Conservation (phyloP, 2,888 invertebrate genomes). For the Temnothorax rugatulus region DNA sequence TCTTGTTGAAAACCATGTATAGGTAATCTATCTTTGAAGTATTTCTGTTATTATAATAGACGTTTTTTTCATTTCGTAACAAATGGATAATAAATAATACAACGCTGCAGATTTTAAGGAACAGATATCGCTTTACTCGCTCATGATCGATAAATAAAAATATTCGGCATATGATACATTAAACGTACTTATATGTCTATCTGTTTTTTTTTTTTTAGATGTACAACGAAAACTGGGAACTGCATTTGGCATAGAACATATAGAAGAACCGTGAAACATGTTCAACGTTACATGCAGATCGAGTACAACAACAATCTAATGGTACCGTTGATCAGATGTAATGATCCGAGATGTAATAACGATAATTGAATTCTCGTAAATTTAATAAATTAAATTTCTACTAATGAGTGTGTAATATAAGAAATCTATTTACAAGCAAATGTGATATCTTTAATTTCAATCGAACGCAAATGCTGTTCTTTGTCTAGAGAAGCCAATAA, state of each 20-base stretch:
- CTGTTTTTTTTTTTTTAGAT: constrained; percentile 86
- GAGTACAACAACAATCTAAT: constrained; percentile 86
- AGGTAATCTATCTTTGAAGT: constrained; percentile 72
- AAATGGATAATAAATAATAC: constrained; percentile 66
- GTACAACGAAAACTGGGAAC: constrained; percentile 87
- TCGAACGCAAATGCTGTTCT: constrained; percentile 80
- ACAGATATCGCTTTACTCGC: constrained; percentile 76
- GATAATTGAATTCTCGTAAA: constrained; percentile 73
- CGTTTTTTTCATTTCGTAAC: constrained; percentile 43
- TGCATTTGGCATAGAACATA: constrained; percentile 91
- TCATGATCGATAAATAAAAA: constrained; percentile 79
- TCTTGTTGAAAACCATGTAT: constrained; percentile 83
- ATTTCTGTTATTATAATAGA: constrained; percentile 26
- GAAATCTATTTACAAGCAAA: constrained; percentile 85
- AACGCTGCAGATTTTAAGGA: constrained; percentile 70
- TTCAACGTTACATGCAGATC: constrained; percentile 90
- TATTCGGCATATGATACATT: constrained; percentile 80
- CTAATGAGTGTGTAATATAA: constrained; percentile 81
- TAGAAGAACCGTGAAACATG: constrained; percentile 88
- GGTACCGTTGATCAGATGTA: constrained; percentile 83
- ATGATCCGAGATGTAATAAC: constrained; percentile 80
- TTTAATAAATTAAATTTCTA: constrained; percentile 84
- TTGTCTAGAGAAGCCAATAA: constrained; percentile 79
- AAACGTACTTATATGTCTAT: constrained; percentile 78
- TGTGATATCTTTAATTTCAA: constrained; percentile 81